Evolutionary conservation across 1,140 invertebrate species (phyloP).

Genomic region (Pristionchus pacificus): DNA sequence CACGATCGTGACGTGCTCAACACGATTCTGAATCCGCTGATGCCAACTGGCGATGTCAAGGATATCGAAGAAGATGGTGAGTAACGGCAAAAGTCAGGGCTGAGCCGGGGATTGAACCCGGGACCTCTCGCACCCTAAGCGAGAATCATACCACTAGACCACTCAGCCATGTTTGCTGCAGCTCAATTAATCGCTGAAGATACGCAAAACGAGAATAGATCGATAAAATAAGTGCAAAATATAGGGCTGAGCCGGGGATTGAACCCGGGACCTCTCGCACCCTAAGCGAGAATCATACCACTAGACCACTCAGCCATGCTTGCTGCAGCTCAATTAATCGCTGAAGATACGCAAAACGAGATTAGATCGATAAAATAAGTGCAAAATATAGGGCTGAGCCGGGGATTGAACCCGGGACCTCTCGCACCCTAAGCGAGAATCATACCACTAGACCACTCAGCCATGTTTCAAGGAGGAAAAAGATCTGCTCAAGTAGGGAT

Average conservation of each 20-base stretch:
- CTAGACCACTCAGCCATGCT: constrained; percentile 58
- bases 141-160: constrained; percentile 8
- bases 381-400: neutral
- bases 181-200: constrained; percentile 1
- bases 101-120: constrained; percentile 10
- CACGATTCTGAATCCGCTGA: constrained; percentile 65
- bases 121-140: constrained; percentile 14
- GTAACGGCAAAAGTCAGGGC: constrained; percentile 29
- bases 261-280: constrained; percentile 46
- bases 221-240: too few relatives aligned
- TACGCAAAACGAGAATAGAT: too few relatives aligned
- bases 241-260: constrained; percentile 29
- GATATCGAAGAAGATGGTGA: constrained; percentile 43
- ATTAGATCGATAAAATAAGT: too few relatives aligned
- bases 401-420: constrained; percentile 18
- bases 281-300: constrained; percentile 49
- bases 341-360: too few relatives aligned
- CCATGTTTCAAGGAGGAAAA: too few relatives aligned
- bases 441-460: constrained; percentile 1
- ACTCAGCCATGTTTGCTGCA: neutral
- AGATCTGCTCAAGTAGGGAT: too few relatives aligned
- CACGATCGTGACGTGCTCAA: constrained; percentile 64
- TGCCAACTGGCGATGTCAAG: constrained; percentile 58
- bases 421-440: constrained; percentile 11
- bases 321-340: too few relatives aligned